Evolutionary conservation across 1,140 invertebrate species (phyloP).

Genomic region (Drosophila parvula): DNA sequence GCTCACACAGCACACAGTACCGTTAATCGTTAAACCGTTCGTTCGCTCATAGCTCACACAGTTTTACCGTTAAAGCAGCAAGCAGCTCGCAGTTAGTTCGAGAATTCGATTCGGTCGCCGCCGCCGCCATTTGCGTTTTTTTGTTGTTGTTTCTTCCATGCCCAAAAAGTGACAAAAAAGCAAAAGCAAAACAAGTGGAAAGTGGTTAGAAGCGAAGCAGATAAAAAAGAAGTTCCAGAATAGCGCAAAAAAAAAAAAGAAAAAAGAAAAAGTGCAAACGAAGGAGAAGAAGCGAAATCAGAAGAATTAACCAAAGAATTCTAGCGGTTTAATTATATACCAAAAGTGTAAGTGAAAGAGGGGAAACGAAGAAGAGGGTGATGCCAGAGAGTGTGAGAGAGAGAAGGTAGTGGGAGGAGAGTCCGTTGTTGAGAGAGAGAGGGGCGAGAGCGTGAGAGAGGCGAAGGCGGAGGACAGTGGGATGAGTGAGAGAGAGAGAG

Average conservation of each 20-base stretch:
- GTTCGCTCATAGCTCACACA: slow-evolving; percentile 11
- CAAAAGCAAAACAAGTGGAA: slow-evolving; percentile 31
- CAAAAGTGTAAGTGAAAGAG: slow-evolving; percentile 45
- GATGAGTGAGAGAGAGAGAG: slow-evolving; percentile 4
- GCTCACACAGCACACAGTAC: slow-evolving; percentile 14
- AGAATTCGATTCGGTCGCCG: slow-evolving; percentile 19
- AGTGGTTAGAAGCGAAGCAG: slow-evolving; percentile 8
- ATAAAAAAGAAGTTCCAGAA: slow-evolving; percentile 1
- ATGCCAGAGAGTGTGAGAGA: background rate
- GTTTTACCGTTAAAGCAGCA: slow-evolving; percentile 18
- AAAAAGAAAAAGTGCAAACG: slow-evolving; percentile 27
- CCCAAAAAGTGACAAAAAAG: slow-evolving; percentile 29
- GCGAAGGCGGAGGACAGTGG: background rate
- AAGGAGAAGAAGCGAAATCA: slow-evolving; percentile 1
- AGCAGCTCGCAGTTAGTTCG: background rate
- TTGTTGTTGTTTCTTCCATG: slow-evolving; percentile 50
- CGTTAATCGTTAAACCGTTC: slow-evolving; percentile 5
- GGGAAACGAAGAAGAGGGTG: background rate
- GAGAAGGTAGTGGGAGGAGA: slow-evolving; percentile 1
- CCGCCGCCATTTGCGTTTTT: slow-evolving; percentile 48
- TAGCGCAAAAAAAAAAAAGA: too few species aligned
- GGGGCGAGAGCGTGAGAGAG: background rate
- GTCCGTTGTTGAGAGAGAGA: background rate
- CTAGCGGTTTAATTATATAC: slow-evolving; percentile 3
- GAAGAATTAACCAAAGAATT: slow-evolving; percentile 25